Evolutionary conservation across 2,888 invertebrate genomes (phyloP).

Genomic region (Microdon myrmicae): DNA sequence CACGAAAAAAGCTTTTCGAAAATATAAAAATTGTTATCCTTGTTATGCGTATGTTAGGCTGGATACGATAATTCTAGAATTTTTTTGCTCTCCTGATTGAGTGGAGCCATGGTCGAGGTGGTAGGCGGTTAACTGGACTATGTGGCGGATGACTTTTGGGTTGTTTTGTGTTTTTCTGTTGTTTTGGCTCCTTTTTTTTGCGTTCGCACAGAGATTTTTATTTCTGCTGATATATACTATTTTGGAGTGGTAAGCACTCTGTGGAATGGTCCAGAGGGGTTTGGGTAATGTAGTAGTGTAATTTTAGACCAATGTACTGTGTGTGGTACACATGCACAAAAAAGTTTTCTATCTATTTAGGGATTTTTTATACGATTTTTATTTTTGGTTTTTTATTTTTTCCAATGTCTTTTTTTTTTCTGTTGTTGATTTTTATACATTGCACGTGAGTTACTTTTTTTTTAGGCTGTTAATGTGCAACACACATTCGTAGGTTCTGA

Average conservation of each 20-base stretch:
- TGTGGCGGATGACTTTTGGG: conserved; percentile 1
- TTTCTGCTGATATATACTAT: conserved; percentile 47
- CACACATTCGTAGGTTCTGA: conserved; percentile 41
- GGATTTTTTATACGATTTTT: conserved; percentile 48
- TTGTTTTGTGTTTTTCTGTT: conserved; percentile 5
- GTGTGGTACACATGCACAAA: conserved; percentile 48
- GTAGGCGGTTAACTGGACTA: conserved; percentile 1
- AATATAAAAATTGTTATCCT: conserved; percentile 51
- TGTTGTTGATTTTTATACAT: conserved; percentile 23
- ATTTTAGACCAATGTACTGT: conserved; percentile 37
- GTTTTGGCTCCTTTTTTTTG: conserved; percentile 13
- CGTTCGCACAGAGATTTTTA: conserved; percentile 45
- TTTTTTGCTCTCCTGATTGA: no score
- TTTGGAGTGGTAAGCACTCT: conserved; percentile 18
- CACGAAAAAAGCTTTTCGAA: no score
- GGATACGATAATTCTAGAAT: conserved; percentile 44
- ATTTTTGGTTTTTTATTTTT: conserved; percentile 32
- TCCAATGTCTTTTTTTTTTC: conserved; percentile 23
- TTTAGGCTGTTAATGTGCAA: conserved; percentile 51
- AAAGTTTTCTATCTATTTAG: conserved; percentile 62
- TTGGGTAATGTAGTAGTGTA: conserved; percentile 32
- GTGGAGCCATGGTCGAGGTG: neutral
- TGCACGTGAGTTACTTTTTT: conserved; percentile 51
- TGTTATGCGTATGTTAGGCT: conserved; percentile 51
- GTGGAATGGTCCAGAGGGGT: conserved; percentile 2